Conservation (phyloP, 2,888 invertebrate species). For the Chrysolina americana region DNA sequence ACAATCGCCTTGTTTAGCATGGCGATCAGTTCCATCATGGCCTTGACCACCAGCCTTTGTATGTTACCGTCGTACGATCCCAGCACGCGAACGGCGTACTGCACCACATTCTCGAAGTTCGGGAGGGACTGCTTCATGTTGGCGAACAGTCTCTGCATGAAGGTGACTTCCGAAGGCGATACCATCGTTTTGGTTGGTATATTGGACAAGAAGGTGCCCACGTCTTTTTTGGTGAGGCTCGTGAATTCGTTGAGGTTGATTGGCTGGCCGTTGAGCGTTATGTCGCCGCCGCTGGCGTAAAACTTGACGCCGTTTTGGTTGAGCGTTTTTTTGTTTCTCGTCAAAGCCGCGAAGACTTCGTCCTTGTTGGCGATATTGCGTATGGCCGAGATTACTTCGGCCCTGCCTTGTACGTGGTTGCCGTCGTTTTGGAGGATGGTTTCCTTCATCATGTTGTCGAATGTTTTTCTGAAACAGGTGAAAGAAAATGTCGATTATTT, state of each 20-base stretch:
- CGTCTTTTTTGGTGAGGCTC: slow-evolving; percentile 54
- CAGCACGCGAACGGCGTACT: slow-evolving; percentile 28
- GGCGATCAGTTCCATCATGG: slow-evolving; percentile 34
- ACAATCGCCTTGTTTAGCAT: slow-evolving; percentile 22
- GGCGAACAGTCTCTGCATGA: slow-evolving; percentile 26
- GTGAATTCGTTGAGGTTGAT: slow-evolving; percentile 61
- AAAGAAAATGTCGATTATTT: background rate
- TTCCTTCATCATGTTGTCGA: slow-evolving; percentile 74
- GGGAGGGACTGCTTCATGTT: slow-evolving; percentile 34
- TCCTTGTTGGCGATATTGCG: slow-evolving; percentile 72
- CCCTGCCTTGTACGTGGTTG: slow-evolving; percentile 68
- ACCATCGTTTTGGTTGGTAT: slow-evolving; percentile 39
- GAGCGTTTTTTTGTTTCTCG: slow-evolving; percentile 72
- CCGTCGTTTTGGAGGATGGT: slow-evolving; percentile 71
- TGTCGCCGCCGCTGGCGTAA: slow-evolving; percentile 57
- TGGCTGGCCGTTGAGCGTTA: slow-evolving; percentile 59
- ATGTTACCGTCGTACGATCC: slow-evolving; percentile 25
- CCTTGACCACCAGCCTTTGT: slow-evolving; percentile 33
- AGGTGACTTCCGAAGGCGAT: slow-evolving; percentile 26
- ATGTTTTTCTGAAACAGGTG: slow-evolving; percentile 71
- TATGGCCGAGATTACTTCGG: slow-evolving; percentile 73
- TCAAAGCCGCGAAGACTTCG: slow-evolving; percentile 73
- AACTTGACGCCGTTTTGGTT: slow-evolving; percentile 70
- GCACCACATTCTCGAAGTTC: slow-evolving; percentile 27
- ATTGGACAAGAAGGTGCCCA: slow-evolving; percentile 52